Evolutionary conservation across 1,140 invertebrate species (phyloP), one percentile per base, ranked within the genome.

Genomic region (Contarinia nasturtii): DNA sequence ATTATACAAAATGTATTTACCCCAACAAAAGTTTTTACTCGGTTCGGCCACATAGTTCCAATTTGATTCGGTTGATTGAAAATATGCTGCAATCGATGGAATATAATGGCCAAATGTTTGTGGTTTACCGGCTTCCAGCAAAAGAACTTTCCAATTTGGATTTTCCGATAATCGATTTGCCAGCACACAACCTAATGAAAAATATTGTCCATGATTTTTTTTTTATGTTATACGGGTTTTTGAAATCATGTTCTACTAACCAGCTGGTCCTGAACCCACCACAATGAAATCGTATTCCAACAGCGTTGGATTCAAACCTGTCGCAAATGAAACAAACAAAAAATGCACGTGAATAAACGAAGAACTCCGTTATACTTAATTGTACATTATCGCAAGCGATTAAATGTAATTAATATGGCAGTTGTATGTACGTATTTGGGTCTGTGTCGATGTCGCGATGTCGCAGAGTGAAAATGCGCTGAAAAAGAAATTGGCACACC

Each of bases 191-290:
- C 80, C 80, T 63, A 63, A 63, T 7, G 63, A 59, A 34, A n/a
- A n/a, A n/a, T n/a, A n/a, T n/a, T n/a, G n/a, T n/a, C n/a, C n/a
- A 19, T 18, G 18, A 7, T n/a, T n/a, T n/a, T n/a, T n/a, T n/a
- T n/a, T n/a, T n/a, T n/a, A n/a, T n/a, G n/a, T n/a, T n/a, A n/a
- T n/a, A n/a, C n/a, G n/a, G n/a, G n/a, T n/a, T n/a, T n/a, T n/a
- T n/a, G n/a, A n/a, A n/a, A n/a, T n/a, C n/a, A n/a, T n/a, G n/a
- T n/a, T n/a, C n/a, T n/a, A n/a, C n/a, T n/a, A n/a, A n/a, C 41
- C 86, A 52, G 85, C 82, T 0, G 88, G 89, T 3, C 93, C 93
- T 0, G 79, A 86, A 0, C 93, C 93, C 2, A 96, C 75, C 36
- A 88, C 72, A 33, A 91, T 79, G 54, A 88, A 89, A 62, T 90